Evolutionary conservation across 2,797 vertebrate genomes (phyloP), one percentile per base, ranked within the genome.

Genomic region (Thaleichthys pacificus): DNA sequence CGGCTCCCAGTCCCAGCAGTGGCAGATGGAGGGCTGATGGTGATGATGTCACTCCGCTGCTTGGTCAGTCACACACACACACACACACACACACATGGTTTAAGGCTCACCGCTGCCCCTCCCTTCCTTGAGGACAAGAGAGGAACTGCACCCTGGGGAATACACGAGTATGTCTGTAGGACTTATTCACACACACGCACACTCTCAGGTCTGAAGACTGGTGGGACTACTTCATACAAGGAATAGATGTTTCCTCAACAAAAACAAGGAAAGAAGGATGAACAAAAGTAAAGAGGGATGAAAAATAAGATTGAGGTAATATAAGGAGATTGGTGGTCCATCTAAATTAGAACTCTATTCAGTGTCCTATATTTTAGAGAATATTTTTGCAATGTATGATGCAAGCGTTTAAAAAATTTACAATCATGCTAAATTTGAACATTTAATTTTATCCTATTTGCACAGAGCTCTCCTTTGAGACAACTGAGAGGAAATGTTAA

Each of bases 1-100:
- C 0, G 91, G 94, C 35, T 95, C 95, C 0, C 80, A 91, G 71
- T 85, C 84, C 0, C 97, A 99, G 84, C 96, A 96, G 83, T 98
- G 97, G 97, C 94, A 89, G 64, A 82, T 98, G 61, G 94, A 95
- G 78, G 91, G 77, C 71, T 97, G 91, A 95, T n/a, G 62, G 32
- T 3, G 64, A 70, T 17, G 66, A 65, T 56, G 26, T 0, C 54
- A 64, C 65, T 68, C 35, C 26, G 7, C 65, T 62, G 66, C 69
- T 67, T 0, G 15, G 24, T 26, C 12, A 24, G 19, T 47, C 47
- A 17, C 24, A 42, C 28, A 35, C 4, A 51, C 8, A 26, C 38
- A 42, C 38, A 38, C 35, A 38, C 35, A 47, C 42, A 47, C 42
- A 35, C 42, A 47, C 42, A 47, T 42, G 38, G 38, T 47, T 47